Conservation (phyloP, 2,888 invertebrate species). For the Mythimna lalbum region DNA sequence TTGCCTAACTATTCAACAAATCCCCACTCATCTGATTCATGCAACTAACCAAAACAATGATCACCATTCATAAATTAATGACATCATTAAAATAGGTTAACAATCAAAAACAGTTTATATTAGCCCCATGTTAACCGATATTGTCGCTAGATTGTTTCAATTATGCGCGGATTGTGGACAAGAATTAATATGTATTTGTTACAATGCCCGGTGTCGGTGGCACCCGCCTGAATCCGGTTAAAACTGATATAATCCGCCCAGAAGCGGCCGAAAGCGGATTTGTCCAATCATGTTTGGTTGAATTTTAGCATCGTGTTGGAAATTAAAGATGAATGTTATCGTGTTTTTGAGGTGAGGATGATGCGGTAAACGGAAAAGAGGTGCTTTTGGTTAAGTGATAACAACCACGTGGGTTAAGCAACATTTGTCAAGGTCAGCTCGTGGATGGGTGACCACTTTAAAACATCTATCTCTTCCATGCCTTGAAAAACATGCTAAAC, state of each 20-base stretch:
- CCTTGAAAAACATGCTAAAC: too few species aligned
- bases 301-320: constrained; percentile 58
- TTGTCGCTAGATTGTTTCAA: constrained; percentile 68
- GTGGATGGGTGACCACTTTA: too few species aligned
- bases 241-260: constrained; percentile 69
- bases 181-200: constrained; percentile 73
- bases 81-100: constrained; percentile 67
- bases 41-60: constrained; percentile 42
- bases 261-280: constrained; percentile 71
- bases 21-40: constrained; percentile 32
- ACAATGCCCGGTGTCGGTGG: constrained; percentile 55
- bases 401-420: too few species aligned
- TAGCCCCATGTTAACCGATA: constrained; percentile 71
- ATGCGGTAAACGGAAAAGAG: background rate
- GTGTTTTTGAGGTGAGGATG: constrained; percentile 6
- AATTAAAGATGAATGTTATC: constrained; percentile 53
- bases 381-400: too few species aligned
- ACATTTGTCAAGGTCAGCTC: too few species aligned
- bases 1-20: constrained; percentile 18
- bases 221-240: constrained; percentile 62
- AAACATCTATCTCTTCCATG: too few species aligned
- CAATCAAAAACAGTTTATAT: constrained; percentile 75
- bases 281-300: constrained; percentile 67
- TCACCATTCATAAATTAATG: constrained; percentile 71
- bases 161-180: constrained; percentile 67